Base-by-base conservation (phyloP, 1,140 invertebrate species). In the Drosophila melanica region DNA sequence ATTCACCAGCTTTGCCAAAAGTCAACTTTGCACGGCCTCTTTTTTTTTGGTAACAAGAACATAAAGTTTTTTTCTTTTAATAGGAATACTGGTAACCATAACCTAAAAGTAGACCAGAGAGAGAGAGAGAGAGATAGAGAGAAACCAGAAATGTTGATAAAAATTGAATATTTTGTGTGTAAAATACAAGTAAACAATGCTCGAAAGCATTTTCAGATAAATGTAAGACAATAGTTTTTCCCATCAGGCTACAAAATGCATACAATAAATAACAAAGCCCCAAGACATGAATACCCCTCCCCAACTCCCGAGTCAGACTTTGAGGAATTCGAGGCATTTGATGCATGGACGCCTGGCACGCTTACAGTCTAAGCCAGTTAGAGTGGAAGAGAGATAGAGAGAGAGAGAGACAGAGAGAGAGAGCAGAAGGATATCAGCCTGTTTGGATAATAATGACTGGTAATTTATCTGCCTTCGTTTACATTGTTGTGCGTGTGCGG, bases 401-500 rank as follows among this genome's bases (percentile, higher is more conserved):
- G 54, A 48, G 44, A 41, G 51, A 58, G 42, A 10, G 45, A 27
- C 27, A 23, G 16, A 41, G 42, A 44, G 35, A 54, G 42, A 23
- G 23, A 27, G 48, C 42, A 64, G 51, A 65, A 65, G 60, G 50
- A 71, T 71, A 51, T 71, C 77, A 71, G 81, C 78, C 85, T 78
- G 81, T 85, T 81, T 71, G 82, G 68, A 87, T 87, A 89, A 87
- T 87, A 87, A 87, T 87, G 79, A 74, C 72, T 87, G 68, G 82
- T 82, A 87, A 87, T 87, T 87, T 87, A 89, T 87, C 82, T 87
- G 79, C 84, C 77, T 82, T 89, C 82, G 82, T 82, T 87, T 89
- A 87, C 82, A 87, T 87, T 82, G 85, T 73, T 76, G 57, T 74
- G 68, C 60, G 44, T 2, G 42, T 48, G 12, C 45, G 50, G 30